Conservation (phyloP, 2,888 invertebrate species). For the Mesorhabditis spiculigera region DNA sequence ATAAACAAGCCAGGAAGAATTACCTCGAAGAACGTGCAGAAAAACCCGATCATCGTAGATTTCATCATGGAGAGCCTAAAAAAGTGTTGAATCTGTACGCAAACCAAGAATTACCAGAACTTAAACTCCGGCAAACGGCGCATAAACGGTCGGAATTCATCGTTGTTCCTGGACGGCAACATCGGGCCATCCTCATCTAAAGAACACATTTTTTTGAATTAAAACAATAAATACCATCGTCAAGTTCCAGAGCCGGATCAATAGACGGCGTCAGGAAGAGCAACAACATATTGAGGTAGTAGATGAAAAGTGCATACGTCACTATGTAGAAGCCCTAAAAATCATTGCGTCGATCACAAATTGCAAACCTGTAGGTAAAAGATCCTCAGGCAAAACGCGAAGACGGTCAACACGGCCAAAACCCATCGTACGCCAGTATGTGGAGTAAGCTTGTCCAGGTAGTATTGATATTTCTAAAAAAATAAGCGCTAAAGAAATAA, state of each 20-base stretch:
- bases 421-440: slow-evolving; percentile 52
- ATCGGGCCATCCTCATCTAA: slow-evolving; percentile 70
- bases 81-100: not conserved
- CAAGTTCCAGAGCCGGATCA: slow-evolving; percentile 86
- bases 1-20: not conserved
- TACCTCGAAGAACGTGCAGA: slow-evolving; percentile 87
- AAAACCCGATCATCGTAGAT: slow-evolving; percentile 81
- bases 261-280: slow-evolving; percentile 99
- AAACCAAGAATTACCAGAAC: slow-evolving; percentile 65
- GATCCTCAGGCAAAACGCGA: slow-evolving; percentile 47
- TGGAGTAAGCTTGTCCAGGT: slow-evolving; percentile 56
- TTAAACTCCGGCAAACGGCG: slow-evolving; percentile 94
- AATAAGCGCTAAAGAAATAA: slow-evolving; percentile 8
- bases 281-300: slow-evolving; percentile 97
- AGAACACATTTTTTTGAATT: slow-evolving; percentile 7
- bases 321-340: slow-evolving; percentile 96
- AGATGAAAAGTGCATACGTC: slow-evolving; percentile 97
- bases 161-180: slow-evolving; percentile 86
- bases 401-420: slow-evolving; percentile 41
- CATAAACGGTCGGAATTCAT: slow-evolving; percentile 98
- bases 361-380: slow-evolving; percentile 47
- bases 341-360: slow-evolving; percentile 71
- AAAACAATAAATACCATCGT: slow-evolving; percentile 53
- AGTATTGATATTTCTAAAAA: slow-evolving; percentile 57
- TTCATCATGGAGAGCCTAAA: slow-evolving; percentile 81